Evolutionary conservation across 2,113 vertebrate genomes (phyloP).

Genomic region (Odobenus rosmarus): DNA sequence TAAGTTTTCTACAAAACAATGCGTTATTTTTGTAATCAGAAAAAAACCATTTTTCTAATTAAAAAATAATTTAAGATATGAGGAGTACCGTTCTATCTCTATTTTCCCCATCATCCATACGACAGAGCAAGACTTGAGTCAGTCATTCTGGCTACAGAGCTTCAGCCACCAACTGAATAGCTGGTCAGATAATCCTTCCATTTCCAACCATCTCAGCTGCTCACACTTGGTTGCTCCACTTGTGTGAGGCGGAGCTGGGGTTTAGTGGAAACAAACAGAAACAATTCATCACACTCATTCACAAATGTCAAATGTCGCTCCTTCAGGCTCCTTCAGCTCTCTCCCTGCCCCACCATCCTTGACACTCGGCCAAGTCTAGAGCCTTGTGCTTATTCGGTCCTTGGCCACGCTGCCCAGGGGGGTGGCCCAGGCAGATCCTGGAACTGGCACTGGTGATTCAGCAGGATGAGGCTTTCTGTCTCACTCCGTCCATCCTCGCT

Average conservation of each 20-base stretch:
- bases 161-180: neutral
- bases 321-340: neutral
- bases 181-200: neutral
- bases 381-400: neutral
- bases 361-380: neutral
- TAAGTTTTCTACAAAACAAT: neutral
- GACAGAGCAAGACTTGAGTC: neutral
- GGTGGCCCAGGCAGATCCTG: neutral
- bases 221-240: neutral
- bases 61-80: neutral
- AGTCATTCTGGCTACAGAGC: neutral
- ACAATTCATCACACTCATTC: constrained; percentile 47
- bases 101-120: neutral
- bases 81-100: neutral
- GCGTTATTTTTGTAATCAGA: neutral
- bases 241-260: neutral
- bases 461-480: neutral
- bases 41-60: neutral
- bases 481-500: neutral
- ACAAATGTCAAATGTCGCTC: neutral
- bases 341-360: neutral
- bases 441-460: neutral
- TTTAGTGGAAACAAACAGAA: constrained; percentile 51
- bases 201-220: neutral
- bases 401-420: neutral